Evolutionary conservation across 2,113 vertebrate species (phyloP).

Genomic region (Pteropus alecto): DNA sequence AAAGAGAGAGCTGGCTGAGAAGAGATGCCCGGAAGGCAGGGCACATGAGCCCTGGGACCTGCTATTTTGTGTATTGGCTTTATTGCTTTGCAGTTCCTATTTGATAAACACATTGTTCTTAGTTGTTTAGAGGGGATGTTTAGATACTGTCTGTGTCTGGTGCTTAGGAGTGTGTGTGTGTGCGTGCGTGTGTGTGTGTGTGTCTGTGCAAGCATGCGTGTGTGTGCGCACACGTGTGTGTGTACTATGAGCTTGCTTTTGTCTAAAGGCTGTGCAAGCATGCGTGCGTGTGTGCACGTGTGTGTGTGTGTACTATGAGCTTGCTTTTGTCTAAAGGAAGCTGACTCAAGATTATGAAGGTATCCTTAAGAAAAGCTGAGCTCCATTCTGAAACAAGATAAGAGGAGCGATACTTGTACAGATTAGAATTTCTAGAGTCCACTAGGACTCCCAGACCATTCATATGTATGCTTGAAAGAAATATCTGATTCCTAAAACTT

Average conservation of each 20-base stretch:
- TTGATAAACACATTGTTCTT: not conserved
- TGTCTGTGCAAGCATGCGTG: too few species aligned
- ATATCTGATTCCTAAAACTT: not conserved
- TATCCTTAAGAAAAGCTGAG: not conserved
- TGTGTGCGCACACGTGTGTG: too few species aligned
- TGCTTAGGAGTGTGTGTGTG: not conserved
- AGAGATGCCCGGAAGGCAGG: too few species aligned
- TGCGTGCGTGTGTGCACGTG: not conserved
- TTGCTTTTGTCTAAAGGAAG: not conserved
- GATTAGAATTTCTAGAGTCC: not conserved
- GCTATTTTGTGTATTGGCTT: not conserved
- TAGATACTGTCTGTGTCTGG: not conserved
- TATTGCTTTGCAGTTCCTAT: not conserved
- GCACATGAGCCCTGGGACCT: not conserved
- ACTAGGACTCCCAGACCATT: not conserved
- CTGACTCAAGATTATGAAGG: not conserved
- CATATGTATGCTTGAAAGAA: not conserved
- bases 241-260: too few species aligned
- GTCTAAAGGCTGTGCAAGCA: too few species aligned
- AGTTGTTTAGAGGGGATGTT: not conserved
- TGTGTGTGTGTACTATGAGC: not conserved
- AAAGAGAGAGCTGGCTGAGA: not conserved
- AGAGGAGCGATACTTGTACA: accelerated
- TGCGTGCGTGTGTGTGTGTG: not conserved
- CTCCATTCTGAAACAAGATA: not conserved